Base-by-base conservation (phyloP, 2,888 invertebrate species). In the Toxonevra muliebris region DNA sequence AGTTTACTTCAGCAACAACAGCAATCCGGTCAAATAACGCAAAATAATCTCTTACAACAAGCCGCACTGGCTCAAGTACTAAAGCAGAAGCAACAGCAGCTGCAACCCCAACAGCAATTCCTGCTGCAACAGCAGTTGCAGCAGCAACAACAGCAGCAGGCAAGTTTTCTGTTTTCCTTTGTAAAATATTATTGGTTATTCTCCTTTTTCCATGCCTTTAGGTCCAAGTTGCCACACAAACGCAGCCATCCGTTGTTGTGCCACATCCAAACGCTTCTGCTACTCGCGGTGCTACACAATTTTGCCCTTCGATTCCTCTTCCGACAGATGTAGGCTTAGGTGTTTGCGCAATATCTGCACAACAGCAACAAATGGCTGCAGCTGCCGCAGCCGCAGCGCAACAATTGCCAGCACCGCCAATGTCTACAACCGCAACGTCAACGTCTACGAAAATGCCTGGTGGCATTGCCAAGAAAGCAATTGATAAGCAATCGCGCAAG, bases 191-290 rank as follows among this genome's bases (percentile, higher is more conserved):
- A 12, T 2, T 13, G 5, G 5, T 11, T 20, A 19, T 30, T 10
- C 13, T n/a, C 4, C 11, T 4, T 7, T 48, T 58, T 48, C 48
- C 50, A 10, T 57, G 19, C 9, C 52, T 60, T 76, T 88, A 89
- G 79, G 89, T 89, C 54, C 89, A 90, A 83, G 90, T 89, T 17
- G 89, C 89, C 17, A 90, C 90, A 1, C 90, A 90, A 78, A 89
- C 89, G 4, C 88, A 88, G 72, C 86, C 88, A 55, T 77, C 82
- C 10, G 84, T 83, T 10, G 77, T 79, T 48, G 77, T 78, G n/a
- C 77, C 81, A n/a, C 80, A 80, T 42, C 75, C 75, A 2, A 71
- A 67, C 58, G 70, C 69, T 13, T 65, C 41, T 59, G 67, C 71
- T 52, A 66, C 72, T 12, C 71, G 72, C 12, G 73, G 74, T n/a